phyloP scores from a whole-genome alignment of 1,140 invertebrate species.

The Bombus pascuorum region DNA sequence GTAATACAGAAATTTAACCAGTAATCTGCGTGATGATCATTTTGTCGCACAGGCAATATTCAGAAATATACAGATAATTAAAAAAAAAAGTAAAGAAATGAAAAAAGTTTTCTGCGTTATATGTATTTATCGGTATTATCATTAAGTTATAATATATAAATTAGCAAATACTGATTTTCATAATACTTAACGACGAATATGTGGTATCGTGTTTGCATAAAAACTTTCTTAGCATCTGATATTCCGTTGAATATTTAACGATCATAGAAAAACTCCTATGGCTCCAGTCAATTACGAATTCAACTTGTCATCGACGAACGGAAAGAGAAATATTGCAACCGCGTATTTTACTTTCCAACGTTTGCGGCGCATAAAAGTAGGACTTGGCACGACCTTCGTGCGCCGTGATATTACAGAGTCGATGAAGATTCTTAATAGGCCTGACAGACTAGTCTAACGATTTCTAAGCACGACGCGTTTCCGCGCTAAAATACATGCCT shows the following conservation, averaged over 20 bases:
- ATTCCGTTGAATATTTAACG: not conserved
- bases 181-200: no score
- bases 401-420: slow-evolving; percentile 13
- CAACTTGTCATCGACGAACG: not conserved
- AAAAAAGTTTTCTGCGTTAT: no score
- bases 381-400: slow-evolving; percentile 39
- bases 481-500: not conserved
- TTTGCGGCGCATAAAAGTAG: slow-evolving; percentile 15
- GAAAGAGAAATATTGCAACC: slow-evolving; percentile 1
- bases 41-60: no score
- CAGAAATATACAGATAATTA: no score
- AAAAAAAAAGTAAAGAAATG: no score
- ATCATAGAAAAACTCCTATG: not conserved
- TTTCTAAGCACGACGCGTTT: slow-evolving; percentile 32
- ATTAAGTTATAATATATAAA: no score
- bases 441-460: not conserved
- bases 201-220: no score
- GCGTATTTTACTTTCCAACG: slow-evolving; percentile 35
- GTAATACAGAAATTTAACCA: no score
- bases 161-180: no score
- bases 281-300: not conserved
- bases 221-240: not conserved
- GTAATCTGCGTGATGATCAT: no score
- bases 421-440: slow-evolving; percentile 31
- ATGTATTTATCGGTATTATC: no score